Evolutionary conservation across 1,140 invertebrate genomes (phyloP), one percentile per base, ranked within the genome.

Genomic region (Brachionus koreanus): DNA sequence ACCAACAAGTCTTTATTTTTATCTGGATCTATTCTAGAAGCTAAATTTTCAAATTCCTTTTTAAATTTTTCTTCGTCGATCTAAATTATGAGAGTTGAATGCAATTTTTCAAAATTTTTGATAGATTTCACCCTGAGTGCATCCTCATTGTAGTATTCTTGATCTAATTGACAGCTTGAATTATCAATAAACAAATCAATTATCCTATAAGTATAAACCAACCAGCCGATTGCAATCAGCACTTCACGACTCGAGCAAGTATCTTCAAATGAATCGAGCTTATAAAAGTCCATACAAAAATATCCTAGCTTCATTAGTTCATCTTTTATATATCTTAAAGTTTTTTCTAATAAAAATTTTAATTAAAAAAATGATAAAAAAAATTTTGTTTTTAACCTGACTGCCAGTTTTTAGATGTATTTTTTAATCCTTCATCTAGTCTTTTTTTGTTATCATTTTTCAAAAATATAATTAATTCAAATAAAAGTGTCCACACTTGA

Each of bases 121-220:
- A 13, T n/a, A 2, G 5, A 33, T 69, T 19, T 39, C 37, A 69
- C 65, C 16, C n/a, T 69, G 6, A 39, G 16, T 29, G 42, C 39
- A 25, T 74, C 43, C 23, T 74, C 69, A 2, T 74, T 74, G 9
- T 46, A 74, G n/a, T 74, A 74, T 46, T 74, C 69, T 74, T 74
- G 39, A 16, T 74, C 69, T 3, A 74, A 46, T 13, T 23, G 25
- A 33, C 69, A 74, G 13, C 46, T 74, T 0, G 19, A 74, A 29
- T 74, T 74, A 46, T 74, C 42, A 74, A 74, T 74, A 29, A 74
- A 46, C 9, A 19, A 12, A 16, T 74, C 13, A 74, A 74, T 29
- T 46, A 74, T 43, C 25, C 43, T 39, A 46, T 74, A 74, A 25
- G 39, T 74, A 43, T 42, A 74, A 25, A 74, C 25, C 23, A 74